These are phyloP conservation scores for Ceryle rudis DNA, from an alignment of 2,797 vertebrate species.

Conservation along the genomic window DNA sequence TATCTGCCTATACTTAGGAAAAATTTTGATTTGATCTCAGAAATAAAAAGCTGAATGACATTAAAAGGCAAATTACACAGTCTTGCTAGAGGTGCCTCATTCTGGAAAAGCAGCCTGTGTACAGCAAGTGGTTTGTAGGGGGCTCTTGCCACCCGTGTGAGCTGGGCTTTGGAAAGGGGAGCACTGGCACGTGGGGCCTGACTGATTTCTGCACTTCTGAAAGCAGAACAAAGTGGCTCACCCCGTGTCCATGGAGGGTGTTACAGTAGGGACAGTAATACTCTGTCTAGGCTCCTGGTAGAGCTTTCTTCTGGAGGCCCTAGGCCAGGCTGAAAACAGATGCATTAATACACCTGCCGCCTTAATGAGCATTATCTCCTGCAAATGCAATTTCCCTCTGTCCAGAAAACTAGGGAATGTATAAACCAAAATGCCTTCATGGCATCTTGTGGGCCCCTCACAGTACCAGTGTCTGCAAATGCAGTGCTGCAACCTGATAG, in stretches of 20 bases:
- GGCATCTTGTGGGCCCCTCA: background rate
- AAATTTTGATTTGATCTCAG: background rate
- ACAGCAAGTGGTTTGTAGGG: background rate
- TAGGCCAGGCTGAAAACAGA: background rate
- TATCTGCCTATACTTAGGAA: background rate
- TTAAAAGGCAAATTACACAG: background rate
- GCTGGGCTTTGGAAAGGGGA: background rate
- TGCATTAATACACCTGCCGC: background rate
- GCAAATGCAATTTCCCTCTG: background rate
- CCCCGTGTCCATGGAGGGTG: fast-evolving
- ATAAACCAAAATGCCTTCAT: background rate
- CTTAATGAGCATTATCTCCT: background rate
- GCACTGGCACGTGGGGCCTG: background rate
- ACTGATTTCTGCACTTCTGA: background rate
- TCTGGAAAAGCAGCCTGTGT: background rate
- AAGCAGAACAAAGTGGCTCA: background rate
- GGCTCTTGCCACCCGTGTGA: background rate
- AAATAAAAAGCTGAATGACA: background rate
- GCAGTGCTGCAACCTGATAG: background rate
- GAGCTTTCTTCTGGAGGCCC: background rate
- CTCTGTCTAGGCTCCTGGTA: background rate
- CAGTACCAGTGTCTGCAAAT: background rate
- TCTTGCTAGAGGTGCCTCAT: background rate
- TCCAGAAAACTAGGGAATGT: background rate
- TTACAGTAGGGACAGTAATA: background rate